These are phyloP conservation scores for Saturnia japonica DNA, from an alignment of 2,888 invertebrate species.

Conservation along the genomic window DNA sequence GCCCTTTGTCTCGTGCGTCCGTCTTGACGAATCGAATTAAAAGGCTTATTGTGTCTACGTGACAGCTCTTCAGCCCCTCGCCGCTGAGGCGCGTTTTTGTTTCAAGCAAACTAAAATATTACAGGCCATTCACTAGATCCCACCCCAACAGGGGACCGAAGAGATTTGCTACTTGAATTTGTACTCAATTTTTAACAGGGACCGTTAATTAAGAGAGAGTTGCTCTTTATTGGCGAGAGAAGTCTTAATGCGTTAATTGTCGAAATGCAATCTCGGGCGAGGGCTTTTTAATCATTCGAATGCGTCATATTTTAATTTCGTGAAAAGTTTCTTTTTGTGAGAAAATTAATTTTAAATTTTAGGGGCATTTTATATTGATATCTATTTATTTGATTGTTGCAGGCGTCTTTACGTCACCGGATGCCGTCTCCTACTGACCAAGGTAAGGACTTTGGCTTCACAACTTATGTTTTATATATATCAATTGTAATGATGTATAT, in stretches of 20 bases:
- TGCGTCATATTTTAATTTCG: constrained; percentile 75
- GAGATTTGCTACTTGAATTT: constrained; percentile 78
- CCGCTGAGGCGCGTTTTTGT: constrained; percentile 70
- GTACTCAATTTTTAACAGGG: constrained; percentile 82
- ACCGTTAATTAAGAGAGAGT: constrained; percentile 79
- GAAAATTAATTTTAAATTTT: constrained; percentile 15
- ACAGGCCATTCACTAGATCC: constrained; percentile 78
- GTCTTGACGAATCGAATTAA: constrained; percentile 82
- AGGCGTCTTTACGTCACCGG: constrained; percentile 72
- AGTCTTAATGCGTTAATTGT: constrained; percentile 82
- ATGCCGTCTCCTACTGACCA: constrained; percentile 71
- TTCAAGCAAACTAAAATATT: constrained; percentile 82
- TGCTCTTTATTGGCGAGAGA: constrained; percentile 77
- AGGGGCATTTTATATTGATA: background rate
- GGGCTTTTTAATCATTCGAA: constrained; percentile 75
- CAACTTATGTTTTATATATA: background rate
- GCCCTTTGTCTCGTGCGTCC: constrained; percentile 78
- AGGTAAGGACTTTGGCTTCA: constrained; percentile 49
- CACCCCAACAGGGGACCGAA: constrained; percentile 51
- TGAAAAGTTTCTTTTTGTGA: constrained; percentile 43
- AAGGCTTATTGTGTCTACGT: constrained; percentile 83
- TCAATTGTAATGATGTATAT: no score
- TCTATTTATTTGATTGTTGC: constrained; percentile 56
- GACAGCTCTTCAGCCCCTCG: constrained; percentile 69
- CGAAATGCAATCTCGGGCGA: constrained; percentile 78